Evolutionary conservation across 2,888 invertebrate species (phyloP), one percentile per base, ranked within the genome.

Genomic region (Kryphioiulus occultus): DNA sequence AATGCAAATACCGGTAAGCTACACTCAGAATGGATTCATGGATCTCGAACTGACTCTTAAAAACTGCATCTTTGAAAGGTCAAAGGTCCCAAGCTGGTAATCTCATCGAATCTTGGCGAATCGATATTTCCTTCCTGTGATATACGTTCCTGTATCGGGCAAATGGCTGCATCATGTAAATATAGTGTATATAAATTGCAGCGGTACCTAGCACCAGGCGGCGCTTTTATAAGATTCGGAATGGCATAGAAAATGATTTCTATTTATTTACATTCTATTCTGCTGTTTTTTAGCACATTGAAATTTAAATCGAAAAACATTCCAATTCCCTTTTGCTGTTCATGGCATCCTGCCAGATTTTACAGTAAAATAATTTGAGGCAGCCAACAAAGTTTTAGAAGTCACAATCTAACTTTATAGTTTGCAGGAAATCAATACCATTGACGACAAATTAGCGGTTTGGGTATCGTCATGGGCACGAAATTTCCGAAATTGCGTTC

Each of bases 81-180:
- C 68, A 68, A 68, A 68, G 68, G 12, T 68, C 26, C 12, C 68
- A 9, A 68, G 68, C 68, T n/a, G 68, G 26, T 68, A 68, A 68
- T 68, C 22, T 68, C 68, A 68, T 7, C 26, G 68, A 68, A 26
- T 68, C 68, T 68, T 68, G 22, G 68, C 12, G 68, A 68, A n/a
- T 12, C 68, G 68, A 68, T 68, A 68, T 68, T 68, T 26, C 68
- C 68, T 68, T 68, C 68, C 68, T 68, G 68, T 68, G 68, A 68
- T 68, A 68, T 26, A 68, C 68, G 68, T 68, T 68, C 68, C 68
- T 68, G 68, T 26, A 68, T 26, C 26, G 10, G 22, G 15, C n/a
- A n/a, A n/a, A 44, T 53, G 5, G 53, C 68, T 26, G 68, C 68
- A 12, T 22, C 10, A 12, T 68, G 68, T 68, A 68, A 68, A 68